Base-by-base conservation (phyloP, 2,113 vertebrate genomes). In the Coptodon rendalli region DNA sequence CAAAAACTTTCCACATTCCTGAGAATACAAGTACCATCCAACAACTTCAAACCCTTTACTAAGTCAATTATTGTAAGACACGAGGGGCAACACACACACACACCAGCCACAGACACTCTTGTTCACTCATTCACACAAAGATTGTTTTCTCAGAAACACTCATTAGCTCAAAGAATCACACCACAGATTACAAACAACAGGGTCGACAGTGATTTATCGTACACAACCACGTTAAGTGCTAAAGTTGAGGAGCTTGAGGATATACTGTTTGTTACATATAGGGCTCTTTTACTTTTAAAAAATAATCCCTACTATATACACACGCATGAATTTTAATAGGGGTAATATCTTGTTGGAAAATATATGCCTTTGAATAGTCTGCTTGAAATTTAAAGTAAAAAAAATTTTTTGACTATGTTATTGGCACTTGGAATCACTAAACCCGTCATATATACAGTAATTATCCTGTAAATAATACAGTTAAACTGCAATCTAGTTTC, bases 161-260 rank as follows among this genome's bases (percentile, higher is more conserved):
- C 90, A 48, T 89, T 81, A 83, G 38, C 92, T 88, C 93, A 93
- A 87, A 83, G 85, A 93, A 86, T 89, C 93, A 94, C 92, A 91
- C 93, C 92, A 94, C 91, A 85, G 91, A 90, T 92, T 92, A 95
- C 91, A 94, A 91, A 95, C 89, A 92, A 92, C 93, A 89, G 92
- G 89, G 94, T 90, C 36, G 87, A 95, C 93, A 95, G 93, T 96
- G 94, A 95, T 93, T 96, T 95, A 96, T 93, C 95, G 95, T 94
- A 94, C 92, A 93, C 93, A 90, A 96, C 94, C 95, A 96, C 95
- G 96, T 91, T 90, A 96, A 95, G 95, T 95, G 94, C 94, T 96
- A 94, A 87, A 93, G 93, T 95, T 91, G 78, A 84, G 90, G 93
- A 92, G 92, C 63, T 90, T 93, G 93, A 94, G 94, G 93, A 93